Conservation (phyloP, 2,797 vertebrate genomes). For the Gymnoscopelus microlampas region DNA sequence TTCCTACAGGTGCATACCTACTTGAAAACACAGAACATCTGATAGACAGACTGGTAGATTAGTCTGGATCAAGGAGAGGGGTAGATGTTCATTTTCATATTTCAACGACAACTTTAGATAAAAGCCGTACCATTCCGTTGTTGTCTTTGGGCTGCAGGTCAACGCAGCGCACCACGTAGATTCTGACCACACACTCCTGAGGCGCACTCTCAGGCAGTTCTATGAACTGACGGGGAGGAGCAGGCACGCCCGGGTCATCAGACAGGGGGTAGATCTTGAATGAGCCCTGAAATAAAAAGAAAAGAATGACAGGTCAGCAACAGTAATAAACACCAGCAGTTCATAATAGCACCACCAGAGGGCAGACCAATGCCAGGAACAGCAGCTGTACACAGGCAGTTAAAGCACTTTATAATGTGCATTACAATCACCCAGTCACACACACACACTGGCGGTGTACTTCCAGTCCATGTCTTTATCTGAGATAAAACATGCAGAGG, state of each 20-base stretch:
- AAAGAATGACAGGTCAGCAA: not conserved
- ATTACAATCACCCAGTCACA: too few relatives aligned
- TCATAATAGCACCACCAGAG: slow-evolving; percentile 62
- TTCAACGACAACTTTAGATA: not conserved
- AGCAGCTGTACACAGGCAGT: not conserved
- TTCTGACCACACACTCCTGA: slow-evolving; percentile 93
- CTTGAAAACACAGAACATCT: too few relatives aligned
- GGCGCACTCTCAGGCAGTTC: slow-evolving; percentile 93
- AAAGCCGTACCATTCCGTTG: slow-evolving; percentile 89
- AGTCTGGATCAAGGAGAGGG: too few relatives aligned
- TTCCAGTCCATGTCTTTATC: not conserved
- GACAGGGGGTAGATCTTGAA: slow-evolving; percentile 92
- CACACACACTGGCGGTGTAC: too few relatives aligned
- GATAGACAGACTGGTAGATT: too few relatives aligned
- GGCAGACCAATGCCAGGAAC: slow-evolving; percentile 46
- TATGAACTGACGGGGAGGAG: slow-evolving; percentile 92
- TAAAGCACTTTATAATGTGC: not conserved
- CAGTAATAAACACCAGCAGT: not conserved
- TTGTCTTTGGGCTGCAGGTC: slow-evolving; percentile 96
- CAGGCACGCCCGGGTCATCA: slow-evolving; percentile 85
- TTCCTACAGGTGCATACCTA: too few relatives aligned
- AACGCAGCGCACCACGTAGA: slow-evolving; percentile 89
- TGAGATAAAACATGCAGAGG: not conserved
- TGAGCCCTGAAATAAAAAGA: slow-evolving; percentile 83
- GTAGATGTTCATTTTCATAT: too few relatives aligned